phyloP scores from a whole-genome alignment of 53 echinoderm and acorn worm genomes.

The Zoroaster sp. region DNA sequence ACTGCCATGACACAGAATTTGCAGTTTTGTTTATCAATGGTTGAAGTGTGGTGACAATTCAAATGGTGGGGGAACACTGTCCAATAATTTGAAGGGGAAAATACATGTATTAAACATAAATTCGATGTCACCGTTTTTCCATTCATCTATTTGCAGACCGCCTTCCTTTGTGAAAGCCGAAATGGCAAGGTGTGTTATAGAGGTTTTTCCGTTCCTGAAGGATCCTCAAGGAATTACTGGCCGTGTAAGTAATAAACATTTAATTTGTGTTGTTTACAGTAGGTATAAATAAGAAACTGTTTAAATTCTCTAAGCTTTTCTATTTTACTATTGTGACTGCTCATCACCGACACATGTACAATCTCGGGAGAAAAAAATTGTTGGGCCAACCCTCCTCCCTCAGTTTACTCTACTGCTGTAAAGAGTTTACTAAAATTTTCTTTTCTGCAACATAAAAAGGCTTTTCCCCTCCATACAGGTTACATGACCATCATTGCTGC shows the following conservation, averaged over 20 bases:
- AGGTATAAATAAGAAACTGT: no score
- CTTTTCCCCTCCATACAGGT: background rate
- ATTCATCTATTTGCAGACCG: background rate
- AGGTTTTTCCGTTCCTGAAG: background rate
- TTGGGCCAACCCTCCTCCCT: no score
- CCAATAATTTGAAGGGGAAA: background rate
- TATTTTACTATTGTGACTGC: background rate
- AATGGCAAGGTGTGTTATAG: background rate
- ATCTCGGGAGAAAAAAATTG: no score
- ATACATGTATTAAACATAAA: background rate
- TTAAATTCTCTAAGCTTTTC: no score
- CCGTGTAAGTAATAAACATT: background rate
- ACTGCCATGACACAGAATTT: background rate
- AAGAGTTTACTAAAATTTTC: background rate
- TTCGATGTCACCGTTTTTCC: background rate
- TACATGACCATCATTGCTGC: background rate
- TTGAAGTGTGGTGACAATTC: background rate
- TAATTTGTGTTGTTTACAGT: background rate
- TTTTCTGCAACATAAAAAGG: background rate
- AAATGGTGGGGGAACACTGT: background rate
- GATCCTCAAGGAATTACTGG: slow-evolving; percentile 37
- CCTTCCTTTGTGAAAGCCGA: slow-evolving; percentile 24
- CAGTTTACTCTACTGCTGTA: no score
- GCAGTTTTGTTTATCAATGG: background rate
- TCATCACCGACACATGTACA: background rate